Base-by-base conservation (phyloP, 1,140 invertebrate species). In the Triops cancriformis region DNA sequence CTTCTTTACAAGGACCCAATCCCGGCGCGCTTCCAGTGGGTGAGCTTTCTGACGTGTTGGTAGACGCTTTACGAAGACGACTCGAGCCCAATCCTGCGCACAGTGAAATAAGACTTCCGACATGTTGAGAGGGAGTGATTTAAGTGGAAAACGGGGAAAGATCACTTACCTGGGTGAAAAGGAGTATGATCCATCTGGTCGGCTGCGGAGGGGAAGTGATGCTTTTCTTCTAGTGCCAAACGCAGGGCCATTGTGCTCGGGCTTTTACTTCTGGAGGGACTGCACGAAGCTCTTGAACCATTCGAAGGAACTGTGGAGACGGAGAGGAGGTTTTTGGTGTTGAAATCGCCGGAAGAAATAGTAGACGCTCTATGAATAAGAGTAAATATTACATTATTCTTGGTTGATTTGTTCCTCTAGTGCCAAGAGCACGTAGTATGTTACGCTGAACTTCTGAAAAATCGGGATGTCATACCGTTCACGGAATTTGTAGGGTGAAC, bases 1-100 rank as follows among this genome's bases (percentile, higher is more conserved):
- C 85, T 82, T 90, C 89, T 82, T 87, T 89, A 42, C 82, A 80
- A 74, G 82, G 83, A 51, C 82, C 79, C 6, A 64, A 23, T 0
- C 80, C 80, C 3, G 81, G 81, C 14, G 80, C 77, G 64, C 80
- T 77, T 75, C 79, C 77, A 77, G 83, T 80, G 42, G 51, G 74
- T 26, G 80, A 80, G 26, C 76, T 80, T 81, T 88, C 88, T 76
- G 85, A 85, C 77, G 87, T 86, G 77, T 85, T 81, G 6, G 80
- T 79, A 45, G 76, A 80, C 3, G 80, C 72, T 80, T 82, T 82
- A 26, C 79, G 45, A 72, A 51, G 75, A 75, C 77, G 77, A 26
- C 45, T 76, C 23, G 26, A 26, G 45, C 79, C 73, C 74, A 43
- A 75, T 80, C 10, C 28, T 37, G 31, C 31, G 31, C 5, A 72